Conservation (phyloP, 64 coral and sea anemone species). For the Actinia tenebrosa region DNA sequence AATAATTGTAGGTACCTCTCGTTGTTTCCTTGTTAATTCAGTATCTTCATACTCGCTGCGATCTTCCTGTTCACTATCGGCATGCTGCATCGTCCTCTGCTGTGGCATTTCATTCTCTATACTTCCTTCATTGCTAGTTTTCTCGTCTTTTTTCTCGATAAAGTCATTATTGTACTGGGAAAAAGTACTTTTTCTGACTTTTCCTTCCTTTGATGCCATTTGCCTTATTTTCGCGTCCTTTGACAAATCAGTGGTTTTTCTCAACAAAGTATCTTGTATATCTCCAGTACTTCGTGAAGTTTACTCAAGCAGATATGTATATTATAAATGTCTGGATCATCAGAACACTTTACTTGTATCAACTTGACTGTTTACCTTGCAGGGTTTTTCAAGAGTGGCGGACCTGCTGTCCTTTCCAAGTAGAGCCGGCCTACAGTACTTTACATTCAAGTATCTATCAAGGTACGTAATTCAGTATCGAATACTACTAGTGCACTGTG, state of each 20-base stretch:
- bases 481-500: neutral
- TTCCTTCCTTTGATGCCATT: neutral
- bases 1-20: neutral
- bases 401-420: too few species aligned
- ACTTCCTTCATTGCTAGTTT: neutral
- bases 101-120: neutral
- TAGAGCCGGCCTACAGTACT: neutral
- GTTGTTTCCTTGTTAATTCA: neutral
- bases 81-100: neutral
- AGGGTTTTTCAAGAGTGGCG: too few species aligned
- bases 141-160: neutral
- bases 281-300: neutral
- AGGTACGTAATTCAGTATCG: too few species aligned
- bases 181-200: neutral
- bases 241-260: too few species aligned
- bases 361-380: neutral
- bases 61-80: conserved; percentile 4
- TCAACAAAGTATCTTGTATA: neutral
- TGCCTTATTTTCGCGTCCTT: neutral
- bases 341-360: neutral
- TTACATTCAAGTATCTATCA: neutral
- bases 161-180: neutral
- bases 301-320: neutral
- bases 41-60: conserved; percentile 6
- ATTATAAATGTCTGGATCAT: neutral